phyloP scores from a whole-genome alignment of 2,113 vertebrate species.

The Tor tambroides region DNA sequence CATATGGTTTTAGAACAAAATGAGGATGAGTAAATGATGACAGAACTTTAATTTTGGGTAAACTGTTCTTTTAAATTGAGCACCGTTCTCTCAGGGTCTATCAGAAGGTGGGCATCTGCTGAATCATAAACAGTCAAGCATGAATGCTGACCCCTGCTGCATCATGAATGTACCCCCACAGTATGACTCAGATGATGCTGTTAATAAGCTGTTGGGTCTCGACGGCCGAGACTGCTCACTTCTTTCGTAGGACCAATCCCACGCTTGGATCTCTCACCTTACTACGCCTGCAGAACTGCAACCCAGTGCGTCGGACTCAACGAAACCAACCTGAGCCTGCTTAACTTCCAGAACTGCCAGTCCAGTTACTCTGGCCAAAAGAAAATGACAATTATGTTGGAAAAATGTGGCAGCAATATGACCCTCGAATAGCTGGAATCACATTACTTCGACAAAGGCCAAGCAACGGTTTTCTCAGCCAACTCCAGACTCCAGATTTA shows the following conservation, averaged over 20 bases:
- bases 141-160: conserved; percentile 5
- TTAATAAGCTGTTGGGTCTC: conserved; percentile 41
- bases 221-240: conserved; percentile 22
- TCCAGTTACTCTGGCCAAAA: neutral
- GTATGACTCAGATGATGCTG: conserved; percentile 47
- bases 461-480: conserved; percentile 56
- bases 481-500: conserved; percentile 62
- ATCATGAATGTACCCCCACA: conserved; percentile 32
- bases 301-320: neutral
- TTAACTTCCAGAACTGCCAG: conserved; percentile 32
- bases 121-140: conserved; percentile 22
- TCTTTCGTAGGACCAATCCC: neutral
- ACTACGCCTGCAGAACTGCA: neutral
- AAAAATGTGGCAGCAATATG: conserved; percentile 51
- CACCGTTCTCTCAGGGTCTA: conserved; percentile 17
- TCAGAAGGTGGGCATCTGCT: conserved; percentile 21
- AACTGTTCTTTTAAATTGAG: neutral
- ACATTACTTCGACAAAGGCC: conserved; percentile 50
- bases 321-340: neutral
- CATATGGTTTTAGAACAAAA: neutral
- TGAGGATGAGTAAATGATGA: neutral
- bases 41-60: neutral
- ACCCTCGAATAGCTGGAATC: conserved; percentile 47
- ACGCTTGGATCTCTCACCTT: neutral
- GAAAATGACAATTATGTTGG: conserved; percentile 29